A percentile compares a stretch with the other conserved stretches of the same genome.
phyloP scores from a whole-genome alignment of 30 jellyfish, hydroid and myxozoan genomes.

The Aurelia aurita region DNA sequence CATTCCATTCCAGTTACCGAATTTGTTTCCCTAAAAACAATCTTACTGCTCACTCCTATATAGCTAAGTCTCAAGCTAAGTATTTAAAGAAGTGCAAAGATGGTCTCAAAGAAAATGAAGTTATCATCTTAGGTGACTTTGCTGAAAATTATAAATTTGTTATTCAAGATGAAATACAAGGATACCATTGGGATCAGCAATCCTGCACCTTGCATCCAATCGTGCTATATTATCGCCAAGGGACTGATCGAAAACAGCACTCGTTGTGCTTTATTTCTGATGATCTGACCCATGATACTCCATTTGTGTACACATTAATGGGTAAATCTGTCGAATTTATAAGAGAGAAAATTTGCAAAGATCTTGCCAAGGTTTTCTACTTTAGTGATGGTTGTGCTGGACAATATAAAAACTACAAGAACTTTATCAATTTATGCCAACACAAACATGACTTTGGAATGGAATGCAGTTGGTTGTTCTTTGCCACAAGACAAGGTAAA shows the following conservation, averaged over 20 bases:
- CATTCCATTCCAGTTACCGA: constrained; percentile 36
- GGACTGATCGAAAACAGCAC: constrained; percentile 8
- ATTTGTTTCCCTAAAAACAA: constrained; percentile 12
- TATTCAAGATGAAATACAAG: no score
- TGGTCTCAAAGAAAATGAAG: constrained; percentile 33
- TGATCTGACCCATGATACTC: constrained; percentile 58
- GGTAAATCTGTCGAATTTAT: neutral
- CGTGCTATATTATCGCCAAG: constrained; percentile 16
- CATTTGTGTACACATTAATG: constrained; percentile 18
- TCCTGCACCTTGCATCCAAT: constrained; percentile 33
- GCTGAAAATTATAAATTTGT: constrained; percentile 34
- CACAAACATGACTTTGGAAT: constrained; percentile 12
- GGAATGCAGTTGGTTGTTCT: constrained; percentile 2
- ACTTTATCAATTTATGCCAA: neutral
- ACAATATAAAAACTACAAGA: constrained; percentile 35
- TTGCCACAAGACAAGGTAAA: constrained; percentile 2
- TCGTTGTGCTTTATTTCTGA: constrained; percentile 67
- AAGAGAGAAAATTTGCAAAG: neutral
- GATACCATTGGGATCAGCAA: constrained; percentile 51
- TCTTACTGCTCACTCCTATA: constrained; percentile 69
- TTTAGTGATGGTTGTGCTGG: constrained; percentile 62
- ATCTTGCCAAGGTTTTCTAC: neutral
- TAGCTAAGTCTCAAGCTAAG: constrained; percentile 69
- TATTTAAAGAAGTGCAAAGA: constrained; percentile 53
- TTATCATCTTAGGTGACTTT: constrained; percentile 63